phyloP scores from a whole-genome alignment of 2,797 vertebrate species.

The Enteromius fasciolatus region DNA sequence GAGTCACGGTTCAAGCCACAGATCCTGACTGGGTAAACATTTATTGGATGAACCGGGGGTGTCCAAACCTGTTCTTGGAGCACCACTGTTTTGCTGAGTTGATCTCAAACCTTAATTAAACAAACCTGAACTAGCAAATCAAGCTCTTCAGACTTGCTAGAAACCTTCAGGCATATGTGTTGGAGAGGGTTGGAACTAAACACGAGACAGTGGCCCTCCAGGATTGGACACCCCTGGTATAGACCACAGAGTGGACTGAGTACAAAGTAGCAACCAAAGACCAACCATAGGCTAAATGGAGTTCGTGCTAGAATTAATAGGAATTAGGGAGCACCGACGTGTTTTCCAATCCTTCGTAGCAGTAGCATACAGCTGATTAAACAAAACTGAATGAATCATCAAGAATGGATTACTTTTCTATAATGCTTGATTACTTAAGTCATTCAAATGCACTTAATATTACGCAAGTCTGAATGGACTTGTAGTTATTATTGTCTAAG shows the following conservation, averaged over 20 bases:
- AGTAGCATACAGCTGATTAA: not conserved
- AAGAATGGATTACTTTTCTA: not conserved
- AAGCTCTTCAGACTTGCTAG: not conserved
- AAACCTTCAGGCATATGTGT: not conserved
- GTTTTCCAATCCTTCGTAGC: not conserved
- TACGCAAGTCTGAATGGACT: not conserved
- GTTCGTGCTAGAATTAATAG: not conserved
- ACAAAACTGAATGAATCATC: not conserved
- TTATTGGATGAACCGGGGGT: not conserved
- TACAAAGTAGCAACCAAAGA: not conserved
- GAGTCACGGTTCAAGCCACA: constrained; percentile 73
- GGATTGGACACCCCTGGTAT: not conserved
- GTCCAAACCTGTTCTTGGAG: not conserved
- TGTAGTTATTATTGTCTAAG: not conserved
- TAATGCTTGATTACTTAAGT: not conserved
- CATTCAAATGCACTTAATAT: not conserved
- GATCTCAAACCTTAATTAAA: not conserved
- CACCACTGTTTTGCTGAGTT: not conserved
- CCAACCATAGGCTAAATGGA: not conserved
- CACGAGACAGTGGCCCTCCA: not conserved
- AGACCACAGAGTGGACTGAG: not conserved
- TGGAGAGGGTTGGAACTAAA: not conserved
- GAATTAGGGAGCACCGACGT: not conserved
- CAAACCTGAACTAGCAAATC: not conserved
- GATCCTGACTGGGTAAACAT: constrained; percentile 84